Conservation (phyloP, 2,888 invertebrate genomes). For the Sarcophaga subvicina region DNA sequence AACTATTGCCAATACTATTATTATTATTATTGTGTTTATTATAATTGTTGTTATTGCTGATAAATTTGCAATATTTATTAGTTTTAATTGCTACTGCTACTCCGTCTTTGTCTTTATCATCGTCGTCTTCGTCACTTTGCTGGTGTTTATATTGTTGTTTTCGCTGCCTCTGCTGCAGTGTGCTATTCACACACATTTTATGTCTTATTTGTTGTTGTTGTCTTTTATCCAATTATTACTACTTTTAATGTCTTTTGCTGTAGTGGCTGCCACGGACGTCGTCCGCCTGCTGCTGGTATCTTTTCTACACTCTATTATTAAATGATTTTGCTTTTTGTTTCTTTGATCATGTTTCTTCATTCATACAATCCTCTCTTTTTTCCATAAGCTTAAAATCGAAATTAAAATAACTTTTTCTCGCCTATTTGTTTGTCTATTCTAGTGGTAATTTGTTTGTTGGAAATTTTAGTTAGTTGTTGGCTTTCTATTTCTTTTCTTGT, state of each 20-base stretch:
- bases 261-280: constrained; percentile 9
- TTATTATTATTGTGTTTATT: neutral
- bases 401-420: constrained; percentile 39
- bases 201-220: neutral
- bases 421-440: constrained; percentile 1
- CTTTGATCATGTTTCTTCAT: constrained; percentile 42
- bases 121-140: constrained; percentile 31
- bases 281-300: constrained; percentile 1
- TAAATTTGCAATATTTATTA: constrained; percentile 20
- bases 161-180: constrained; percentile 42
- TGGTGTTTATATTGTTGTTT: constrained; percentile 44
- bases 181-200: constrained; percentile 62
- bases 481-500: constrained; percentile 52
- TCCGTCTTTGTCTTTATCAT: constrained; percentile 23
- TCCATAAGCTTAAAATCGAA: constrained; percentile 8
- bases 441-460: constrained; percentile 1
- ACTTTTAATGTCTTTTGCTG: constrained; percentile 28
- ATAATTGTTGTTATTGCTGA: constrained; percentile 14
- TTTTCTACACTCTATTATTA: constrained; percentile 41
- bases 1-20: constrained; percentile 24
- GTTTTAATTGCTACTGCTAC: constrained; percentile 20
- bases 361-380: neutral
- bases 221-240: constrained; percentile 42
- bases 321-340: constrained; percentile 35
- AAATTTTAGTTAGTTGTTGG: constrained; percentile 24